Base-by-base conservation (phyloP, 2,888 invertebrate species). In the Eupelmus urozonus region DNA sequence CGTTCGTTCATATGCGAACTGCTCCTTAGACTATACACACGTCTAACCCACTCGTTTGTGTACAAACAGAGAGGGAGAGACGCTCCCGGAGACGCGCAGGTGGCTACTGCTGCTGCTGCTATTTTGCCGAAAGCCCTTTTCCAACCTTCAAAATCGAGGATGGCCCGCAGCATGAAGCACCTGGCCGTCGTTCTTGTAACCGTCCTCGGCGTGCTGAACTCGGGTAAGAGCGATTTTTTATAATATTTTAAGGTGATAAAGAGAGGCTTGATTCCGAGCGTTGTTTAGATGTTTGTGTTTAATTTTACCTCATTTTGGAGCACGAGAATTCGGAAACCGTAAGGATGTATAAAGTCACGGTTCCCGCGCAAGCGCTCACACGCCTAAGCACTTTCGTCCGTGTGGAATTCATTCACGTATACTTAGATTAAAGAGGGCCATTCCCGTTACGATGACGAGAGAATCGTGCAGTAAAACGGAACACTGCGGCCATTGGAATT, bases 171-270 rank as follows among this genome's bases (percentile, higher is more conserved):
- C 40, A 78, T 78, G 62, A 78, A 59, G 74, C 34, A 45, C 11
- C 11, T 76, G 66, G 62, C 51, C 49, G 67, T 67, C 53, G 59
- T 79, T 27, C 20, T 79, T 55, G 55, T n/a, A n/a, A n/a, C n/a
- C n/a, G n/a, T 75, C 65, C 42, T 79, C 29, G 59, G 65, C 9
- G 45, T 65, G 42, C 29, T 71, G 59, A 70, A 60, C 4, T 42
- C 66, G 66, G 78, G 78, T 79, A 45, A 40, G 40, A 18, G n/a
- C n/a, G n/a, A n/a, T n/a, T 16, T 57, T 13, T 16, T 51, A 13
- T 16, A 13, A n/a, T 4, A 62, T 40, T 34, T 7, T 2, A 51
- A 34, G 9, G 5, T 5, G 34, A 9, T 34, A 34, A 34, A 34
- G 3, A 34, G 9, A 5, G 9, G 3, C 9, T 34, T 34, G 2